Conservation (phyloP, 2,113 vertebrate genomes). For the Albula goreensis region DNA sequence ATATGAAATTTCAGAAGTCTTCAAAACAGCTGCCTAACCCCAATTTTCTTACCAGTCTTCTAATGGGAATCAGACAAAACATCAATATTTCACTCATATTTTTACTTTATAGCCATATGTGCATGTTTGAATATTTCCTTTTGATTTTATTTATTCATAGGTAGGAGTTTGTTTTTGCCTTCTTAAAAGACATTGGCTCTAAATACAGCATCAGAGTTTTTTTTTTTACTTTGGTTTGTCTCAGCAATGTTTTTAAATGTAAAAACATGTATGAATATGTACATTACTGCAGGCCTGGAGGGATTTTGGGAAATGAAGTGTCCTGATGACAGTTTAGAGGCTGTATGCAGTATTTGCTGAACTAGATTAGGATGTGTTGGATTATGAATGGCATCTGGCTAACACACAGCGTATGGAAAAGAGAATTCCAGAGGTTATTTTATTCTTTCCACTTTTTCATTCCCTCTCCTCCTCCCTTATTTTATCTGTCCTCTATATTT, state of each 20-base stretch:
- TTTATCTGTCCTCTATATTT: too few relatives aligned
- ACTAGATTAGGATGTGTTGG: not conserved
- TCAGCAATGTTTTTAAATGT: not conserved
- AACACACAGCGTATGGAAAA: not conserved
- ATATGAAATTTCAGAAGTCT: not conserved
- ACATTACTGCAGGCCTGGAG: not conserved
- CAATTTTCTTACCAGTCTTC: conserved; percentile 50
- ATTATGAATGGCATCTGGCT: not conserved
- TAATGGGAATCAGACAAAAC: conserved; percentile 52
- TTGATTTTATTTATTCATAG: conserved; percentile 46
- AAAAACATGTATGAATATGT: not conserved
- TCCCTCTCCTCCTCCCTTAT: not conserved
- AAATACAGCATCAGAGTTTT: not conserved
- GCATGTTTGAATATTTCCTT: conserved; percentile 42
- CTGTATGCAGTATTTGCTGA: not conserved
- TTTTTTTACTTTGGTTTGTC: not conserved
- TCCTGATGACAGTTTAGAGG: not conserved
- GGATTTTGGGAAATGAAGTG: not conserved
- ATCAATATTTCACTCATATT: conserved; percentile 59
- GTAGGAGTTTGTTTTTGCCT: conserved; percentile 50
- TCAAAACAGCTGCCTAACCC: conserved; percentile 34
- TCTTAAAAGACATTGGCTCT: not conserved
- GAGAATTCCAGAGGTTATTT: not conserved
- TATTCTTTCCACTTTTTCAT: not conserved
- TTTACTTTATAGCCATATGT: conserved; percentile 27